Base-by-base conservation (phyloP, 2,888 invertebrate species). In the Cantharis rufa region DNA sequence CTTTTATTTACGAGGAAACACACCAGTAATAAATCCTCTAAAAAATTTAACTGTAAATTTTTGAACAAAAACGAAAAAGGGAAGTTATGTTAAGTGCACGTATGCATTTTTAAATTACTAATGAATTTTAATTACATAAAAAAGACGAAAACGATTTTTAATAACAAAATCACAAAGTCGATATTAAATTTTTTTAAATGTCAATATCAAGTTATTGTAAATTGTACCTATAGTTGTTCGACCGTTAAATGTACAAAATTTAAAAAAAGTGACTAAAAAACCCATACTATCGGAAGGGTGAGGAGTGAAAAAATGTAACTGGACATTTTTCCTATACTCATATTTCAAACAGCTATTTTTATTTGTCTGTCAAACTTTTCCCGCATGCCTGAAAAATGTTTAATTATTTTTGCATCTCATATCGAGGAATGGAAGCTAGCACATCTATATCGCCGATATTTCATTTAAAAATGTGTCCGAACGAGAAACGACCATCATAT, bases 341-440 rank as follows among this genome's bases (percentile, higher is more conserved):
- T 88, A 88, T 88, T 88, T 88, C 88, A 88, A 88, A 88, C 86
- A 87, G 86, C 87, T 87, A 88, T 88, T 88, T 88, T 88, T 88
- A 88, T 88, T 88, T 88, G 88, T 88, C 88, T 88, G 88, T 88
- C 88, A 88, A 88, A 88, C 87, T 88, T 88, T 88, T 87, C 88
- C 88, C 88, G 88, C 88, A 87, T 88, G 87, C 87, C 88, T 88
- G 88, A 88, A 88, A 88, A 88, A 88, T 88, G 88, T 88, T 88
- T 88, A 88, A 88, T 88, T 88, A 88, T 88, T 88, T 88, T 88
- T 88, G 87, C 88, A 88, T 88, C 88, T 86, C 88, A 86, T 88
- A 88, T 88, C 88, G 88, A 87, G 87, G 85, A 87, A 85, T 84
- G 87, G 85, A 84, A 85, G 85, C 74, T 77, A 83, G 85, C 86